Evolutionary conservation across 2,797 vertebrate genomes (phyloP).

Genomic region (Labroides dimidiatus): DNA sequence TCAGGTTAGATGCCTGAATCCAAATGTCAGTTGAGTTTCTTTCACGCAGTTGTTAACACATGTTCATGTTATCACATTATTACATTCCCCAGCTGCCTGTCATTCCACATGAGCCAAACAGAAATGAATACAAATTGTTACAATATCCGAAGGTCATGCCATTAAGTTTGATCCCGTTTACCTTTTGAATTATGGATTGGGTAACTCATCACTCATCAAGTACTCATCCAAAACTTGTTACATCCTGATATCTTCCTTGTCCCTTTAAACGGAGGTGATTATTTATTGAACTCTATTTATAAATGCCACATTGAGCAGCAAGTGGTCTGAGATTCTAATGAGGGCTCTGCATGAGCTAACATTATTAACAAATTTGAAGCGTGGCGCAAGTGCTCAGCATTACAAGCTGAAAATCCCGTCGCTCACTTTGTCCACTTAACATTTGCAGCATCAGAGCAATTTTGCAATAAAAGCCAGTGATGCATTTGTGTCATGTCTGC

Average conservation of each 20-base stretch:
- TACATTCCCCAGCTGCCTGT: conserved; percentile 33
- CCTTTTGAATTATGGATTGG: conserved; percentile 9
- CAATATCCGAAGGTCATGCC: background rate
- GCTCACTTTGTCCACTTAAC: background rate
- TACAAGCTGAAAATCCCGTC: conserved; percentile 46
- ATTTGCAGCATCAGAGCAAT: conserved; percentile 10
- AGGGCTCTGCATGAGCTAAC: conserved; percentile 27
- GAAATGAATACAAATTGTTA: conserved; percentile 23
- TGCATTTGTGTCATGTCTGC: conserved; percentile 16
- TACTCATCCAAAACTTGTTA: conserved; percentile 12
- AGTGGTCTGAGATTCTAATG: conserved; percentile 23
- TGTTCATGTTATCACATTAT: conserved; percentile 16
- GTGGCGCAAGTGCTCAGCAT: conserved; percentile 11
- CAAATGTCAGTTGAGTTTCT: conserved; percentile 2
- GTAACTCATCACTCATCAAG: background rate
- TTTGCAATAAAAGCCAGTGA: conserved; percentile 25
- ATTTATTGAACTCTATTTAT: conserved; percentile 44
- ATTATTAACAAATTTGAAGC: conserved; percentile 57
- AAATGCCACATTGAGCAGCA: conserved; percentile 8
- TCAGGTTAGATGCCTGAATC: conserved; percentile 3
- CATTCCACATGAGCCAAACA: conserved; percentile 7
- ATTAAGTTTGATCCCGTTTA: conserved; percentile 15
- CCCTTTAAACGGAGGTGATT: conserved; percentile 39
- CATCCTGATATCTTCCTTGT: conserved; percentile 18
- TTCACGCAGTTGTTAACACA: conserved; percentile 27